Base-by-base conservation (phyloP, 2,888 invertebrate genomes). In the Teinopalpus imperialis region DNA sequence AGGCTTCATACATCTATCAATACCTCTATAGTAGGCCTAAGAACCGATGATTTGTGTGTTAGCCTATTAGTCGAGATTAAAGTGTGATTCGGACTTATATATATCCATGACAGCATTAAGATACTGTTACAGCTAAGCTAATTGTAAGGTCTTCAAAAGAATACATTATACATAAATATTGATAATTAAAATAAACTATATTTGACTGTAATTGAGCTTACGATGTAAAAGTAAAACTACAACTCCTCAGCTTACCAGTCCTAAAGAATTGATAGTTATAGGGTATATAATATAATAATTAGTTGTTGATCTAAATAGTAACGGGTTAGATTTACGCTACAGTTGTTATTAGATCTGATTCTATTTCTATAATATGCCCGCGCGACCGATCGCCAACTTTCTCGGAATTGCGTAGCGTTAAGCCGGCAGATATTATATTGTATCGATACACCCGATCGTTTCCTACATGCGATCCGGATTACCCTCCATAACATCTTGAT, bases 401-500 rank as follows among this genome's bases (percentile, higher is more conserved):
- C 59, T 51, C 37, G 54, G 53, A 59, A 61, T 53, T 44, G 47
- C 53, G 45, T 34, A 34, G 32, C 29, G 34, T 35, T 24, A 20
- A 9, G 12, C 9, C 10, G 14, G 31, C 18, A 31, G 48, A 49
- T 48, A 53, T 54, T 42, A 48, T 49, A 48, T 48, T 24, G 52
- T 49, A 51, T 58, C 59, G 56, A 53, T 50, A 52, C 60, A 56
- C 61, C 59, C 69, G 71, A 74, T 74, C 72, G 72, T 76, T 81
- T 67, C 67, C 62, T 70, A 56, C 74, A 75, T 69, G 67, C 72
- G 77, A 77, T 60, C 67, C 66, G 77, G 77, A 81, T 83, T 78
- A 76, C 78, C 74, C 74, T 66, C 78, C 57, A 68, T 81, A 80
- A 85, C 76, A 80, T 82, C 86, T 83, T 81, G 77, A 85, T 82